Conservation (phyloP, 2,113 vertebrate genomes). For the Myotis davidii region DNA sequence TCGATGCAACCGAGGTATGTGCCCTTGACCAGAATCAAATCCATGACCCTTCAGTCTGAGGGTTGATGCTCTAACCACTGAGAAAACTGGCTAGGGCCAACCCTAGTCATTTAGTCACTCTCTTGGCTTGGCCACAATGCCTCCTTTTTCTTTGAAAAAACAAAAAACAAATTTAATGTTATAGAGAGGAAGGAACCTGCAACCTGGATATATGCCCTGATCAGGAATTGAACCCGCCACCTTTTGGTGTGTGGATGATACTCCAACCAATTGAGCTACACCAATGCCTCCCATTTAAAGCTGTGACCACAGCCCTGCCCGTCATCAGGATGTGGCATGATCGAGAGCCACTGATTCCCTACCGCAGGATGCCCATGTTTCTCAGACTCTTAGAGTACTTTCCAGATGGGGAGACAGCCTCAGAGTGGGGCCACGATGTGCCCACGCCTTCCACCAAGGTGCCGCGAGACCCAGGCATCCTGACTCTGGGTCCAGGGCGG, state of each 20-base stretch:
- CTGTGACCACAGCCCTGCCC: neutral
- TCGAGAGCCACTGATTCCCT: neutral
- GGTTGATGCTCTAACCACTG: too few species aligned
- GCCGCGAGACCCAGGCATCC: neutral
- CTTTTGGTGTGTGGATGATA: neutral
- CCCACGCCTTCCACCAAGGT: neutral
- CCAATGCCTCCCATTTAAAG: neutral
- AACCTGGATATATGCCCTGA: neutral
- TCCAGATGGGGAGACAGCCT: neutral
- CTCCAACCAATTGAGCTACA: neutral
- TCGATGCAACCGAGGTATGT: too few species aligned
- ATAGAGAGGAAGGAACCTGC: neutral
- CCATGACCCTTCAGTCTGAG: too few species aligned
- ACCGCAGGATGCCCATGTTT: neutral
- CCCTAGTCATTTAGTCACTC: neutral
- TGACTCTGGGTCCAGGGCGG: accelerated
- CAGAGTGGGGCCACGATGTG: neutral
- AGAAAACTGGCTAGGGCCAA: too few species aligned
- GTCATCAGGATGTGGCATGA: neutral
- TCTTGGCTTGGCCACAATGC: accelerated
- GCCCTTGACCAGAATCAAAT: too few species aligned
- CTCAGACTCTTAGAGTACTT: neutral
- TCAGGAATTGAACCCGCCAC: neutral
- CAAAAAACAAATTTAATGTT: neutral
- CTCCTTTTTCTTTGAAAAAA: neutral